Base-by-base conservation (phyloP, 1,140 invertebrate species). In the Nixonia krombeini region DNA sequence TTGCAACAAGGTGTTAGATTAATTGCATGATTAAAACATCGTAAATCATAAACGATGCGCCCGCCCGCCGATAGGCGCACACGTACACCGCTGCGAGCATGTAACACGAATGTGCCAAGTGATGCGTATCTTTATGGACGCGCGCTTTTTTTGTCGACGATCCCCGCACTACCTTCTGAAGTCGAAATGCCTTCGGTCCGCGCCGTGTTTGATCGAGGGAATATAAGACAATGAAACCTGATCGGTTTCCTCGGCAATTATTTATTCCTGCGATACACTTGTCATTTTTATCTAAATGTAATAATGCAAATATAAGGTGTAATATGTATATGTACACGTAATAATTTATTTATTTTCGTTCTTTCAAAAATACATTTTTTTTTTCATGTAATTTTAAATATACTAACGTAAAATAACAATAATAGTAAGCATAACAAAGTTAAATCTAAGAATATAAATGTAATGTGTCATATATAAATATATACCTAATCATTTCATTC, bases 1-100 rank as follows among this genome's bases (percentile, higher is more conserved):
- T 81, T 83, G 76, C 76, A 82, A 81, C 78, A 82, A 83, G 80
- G 80, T 82, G 79, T 83, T 83, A 83, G 81, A 83, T 83, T 83
- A 83, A 83, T 83, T 83, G 80, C 80, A 67, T 77, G 81, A 83
- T 83, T 82, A 83, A 81, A 81, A 76, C 68, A 69, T 82, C 79
- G 79, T 83, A 82, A 83, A 83, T 83, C 78, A 81, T 67, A 65
- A 70, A 69, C 67, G 75, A 79, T 80, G 81, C 78, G 64, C 69
- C 56, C 74, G 49, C 46, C 57, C 59, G 63, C 55, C 42, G 44
- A 58, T 64, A 56, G 13, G 9, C 29, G 51, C 50, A 41, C 51
- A 51, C 40, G 40, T n/a, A n/a, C 53, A 37, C 10, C 16, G 16
- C n/a, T 53, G 47, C 40, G 41, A 56, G 49, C 61, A 41, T 62